Base-by-base conservation (phyloP, 2,797 vertebrate genomes). In the Selene dorsalis region DNA sequence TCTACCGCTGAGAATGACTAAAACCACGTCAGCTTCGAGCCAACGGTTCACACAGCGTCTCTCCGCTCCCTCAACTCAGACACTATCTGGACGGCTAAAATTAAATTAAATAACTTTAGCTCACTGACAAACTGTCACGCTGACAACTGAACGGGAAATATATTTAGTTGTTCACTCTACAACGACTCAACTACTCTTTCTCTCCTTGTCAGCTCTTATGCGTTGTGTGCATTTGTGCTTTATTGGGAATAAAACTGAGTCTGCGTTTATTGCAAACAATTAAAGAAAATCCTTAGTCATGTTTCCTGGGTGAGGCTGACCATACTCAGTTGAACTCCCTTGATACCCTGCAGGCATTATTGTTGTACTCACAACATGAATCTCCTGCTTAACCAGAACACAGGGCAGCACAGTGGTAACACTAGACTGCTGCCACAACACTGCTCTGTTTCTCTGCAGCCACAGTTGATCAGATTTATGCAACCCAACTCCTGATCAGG, bases 381-480 rank as follows among this genome's bases (percentile, higher is more conserved):
- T 84, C 80, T 83, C 73, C 82, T 77, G 87, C 71, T 74, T 39
- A 74, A 85, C 84, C 80, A 75, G 77, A 84, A 81, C 69, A 57
- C 57, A 10, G 70, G 55, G 43, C 35, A 61, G 72, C 13, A 22
- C 59, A 26, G 65, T 22, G 69, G 82, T 66, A 83, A 84, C 82
- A 83, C 39, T 63, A 79, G 13, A 67, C 70, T 39, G 72, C 69
- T 60, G 65, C 63, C 65, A 58, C 20, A 69, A 77, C 56, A 63
- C 35, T 28, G n/a, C 58, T 76, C 52, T 7, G 38, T 53, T 77
- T 77, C 48, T 79, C 52, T 81, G 45, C 56, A 45, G 59, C 12
- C 20, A 57, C 11, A 58, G 43, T 62, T 68, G 1, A 41, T 63
- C 20, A n/a, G 58, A 63, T 84, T 50, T 38, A 60, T 69, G 45